These are phyloP conservation scores for Podocnemis expansa DNA, from an alignment of 2,113 vertebrate species.

Conservation along the genomic window DNA sequence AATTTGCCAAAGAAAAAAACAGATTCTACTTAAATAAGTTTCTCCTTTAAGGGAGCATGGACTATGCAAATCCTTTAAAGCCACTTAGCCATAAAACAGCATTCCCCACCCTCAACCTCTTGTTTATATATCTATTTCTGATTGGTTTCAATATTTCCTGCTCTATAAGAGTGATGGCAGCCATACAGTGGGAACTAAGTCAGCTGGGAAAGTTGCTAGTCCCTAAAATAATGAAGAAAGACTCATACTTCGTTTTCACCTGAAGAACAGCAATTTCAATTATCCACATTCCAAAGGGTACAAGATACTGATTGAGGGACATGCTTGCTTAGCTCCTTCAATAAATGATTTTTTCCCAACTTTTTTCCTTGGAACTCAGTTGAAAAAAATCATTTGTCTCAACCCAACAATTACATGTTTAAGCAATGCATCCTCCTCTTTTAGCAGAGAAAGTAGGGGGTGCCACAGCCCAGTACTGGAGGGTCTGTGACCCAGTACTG, in stretches of 20 bases:
- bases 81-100: not conserved
- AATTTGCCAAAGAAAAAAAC: conserved; percentile 2
- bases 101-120: not conserved
- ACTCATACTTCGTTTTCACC: not conserved
- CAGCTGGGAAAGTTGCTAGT: not conserved
- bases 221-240: not conserved
- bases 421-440: too few relatives aligned
- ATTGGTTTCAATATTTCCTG: not conserved
- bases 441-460: too few relatives aligned
- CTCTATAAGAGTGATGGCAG: not conserved
- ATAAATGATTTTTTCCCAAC: too few relatives aligned
- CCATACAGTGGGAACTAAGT: not conserved
- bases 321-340: not conserved
- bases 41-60: not conserved
- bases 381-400: too few relatives aligned
- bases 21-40: not conserved
- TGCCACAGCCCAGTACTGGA: too few relatives aligned
- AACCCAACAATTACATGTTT: too few relatives aligned
- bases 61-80: not conserved
- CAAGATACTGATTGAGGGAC: not conserved
- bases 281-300: not conserved
- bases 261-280: conserved; percentile 16
- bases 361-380: too few relatives aligned
- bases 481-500: too few relatives aligned
- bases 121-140: not conserved